These are phyloP conservation scores for Andrena trimmerana DNA, from an alignment of 2,888 invertebrate genomes.

Conservation along the genomic window DNA sequence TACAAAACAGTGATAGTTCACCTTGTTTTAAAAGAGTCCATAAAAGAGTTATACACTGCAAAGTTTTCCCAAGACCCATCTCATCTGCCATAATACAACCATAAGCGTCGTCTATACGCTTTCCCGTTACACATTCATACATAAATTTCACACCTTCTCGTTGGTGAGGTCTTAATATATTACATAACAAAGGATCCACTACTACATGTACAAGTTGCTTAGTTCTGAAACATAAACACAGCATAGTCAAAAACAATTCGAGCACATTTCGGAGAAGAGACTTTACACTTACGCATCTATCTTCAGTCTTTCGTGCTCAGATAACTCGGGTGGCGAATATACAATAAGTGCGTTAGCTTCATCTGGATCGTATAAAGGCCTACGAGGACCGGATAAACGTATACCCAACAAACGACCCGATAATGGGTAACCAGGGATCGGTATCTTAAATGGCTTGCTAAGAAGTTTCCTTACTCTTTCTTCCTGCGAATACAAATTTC, in stretches of 20 bases:
- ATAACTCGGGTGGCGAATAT: slow-evolving; percentile 93
- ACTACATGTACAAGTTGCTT: slow-evolving; percentile 96
- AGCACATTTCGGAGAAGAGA: not conserved
- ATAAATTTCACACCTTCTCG: slow-evolving; percentile 99
- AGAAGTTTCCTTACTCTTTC: slow-evolving; percentile 93
- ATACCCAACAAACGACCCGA: slow-evolving; percentile 93
- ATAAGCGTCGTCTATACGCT: slow-evolving; percentile 92
- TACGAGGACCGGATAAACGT: slow-evolving; percentile 86
- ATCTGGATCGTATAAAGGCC: slow-evolving; percentile 95
- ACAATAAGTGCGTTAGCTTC: slow-evolving; percentile 96
- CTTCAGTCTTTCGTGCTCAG: slow-evolving; percentile 95
- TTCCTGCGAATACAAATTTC: slow-evolving; percentile 86
- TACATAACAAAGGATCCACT: slow-evolving; percentile 96
- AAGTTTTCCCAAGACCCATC: slow-evolving; percentile 99
- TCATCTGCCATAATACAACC: slow-evolving; percentile 99
- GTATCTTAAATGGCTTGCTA: slow-evolving; percentile 95
- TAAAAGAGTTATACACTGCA: slow-evolving; percentile 98
- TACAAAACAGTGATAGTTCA: slow-evolving; percentile 37
- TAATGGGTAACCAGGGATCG: slow-evolving; percentile 94
- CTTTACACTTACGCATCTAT: slow-evolving; percentile 87
- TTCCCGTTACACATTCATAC: slow-evolving; percentile 99
- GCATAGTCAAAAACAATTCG: not conserved
- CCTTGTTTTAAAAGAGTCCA: slow-evolving; percentile 97
- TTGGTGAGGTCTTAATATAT: slow-evolving; percentile 98
- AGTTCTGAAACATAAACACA: slow-evolving; percentile 84